phyloP scores from a whole-genome alignment of 2,888 invertebrate species.

The Rhyacophila evoluta region DNA sequence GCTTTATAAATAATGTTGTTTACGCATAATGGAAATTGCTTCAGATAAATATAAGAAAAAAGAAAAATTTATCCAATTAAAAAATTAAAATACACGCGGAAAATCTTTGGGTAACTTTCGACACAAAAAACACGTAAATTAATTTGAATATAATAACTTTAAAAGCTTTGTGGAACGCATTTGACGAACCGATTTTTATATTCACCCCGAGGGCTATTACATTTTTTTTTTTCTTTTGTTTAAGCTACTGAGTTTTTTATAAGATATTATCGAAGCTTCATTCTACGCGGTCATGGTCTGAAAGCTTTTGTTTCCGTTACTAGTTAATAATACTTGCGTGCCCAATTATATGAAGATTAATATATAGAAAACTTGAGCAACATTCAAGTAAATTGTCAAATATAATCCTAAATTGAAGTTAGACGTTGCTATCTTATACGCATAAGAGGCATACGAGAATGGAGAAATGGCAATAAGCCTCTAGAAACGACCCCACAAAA shows the following conservation, averaged over 20 bases:
- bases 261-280: neutral
- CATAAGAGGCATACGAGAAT: too few species aligned
- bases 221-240: neutral
- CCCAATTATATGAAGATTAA: neutral
- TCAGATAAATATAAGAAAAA: neutral
- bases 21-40: neutral
- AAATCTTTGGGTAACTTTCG: neutral
- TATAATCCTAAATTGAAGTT: neutral
- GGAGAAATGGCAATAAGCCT: neutral
- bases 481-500: neutral
- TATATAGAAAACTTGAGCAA: neutral
- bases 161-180: neutral
- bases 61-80: neutral
- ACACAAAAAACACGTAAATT: neutral
- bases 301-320: neutral
- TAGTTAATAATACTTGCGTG: neutral
- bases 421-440: neutral
- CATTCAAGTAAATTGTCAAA: neutral
- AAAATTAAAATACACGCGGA: neutral
- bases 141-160: slow-evolving; percentile 6
- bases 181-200: slow-evolving; percentile 9
- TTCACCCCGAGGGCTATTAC: neutral
- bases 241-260: neutral
- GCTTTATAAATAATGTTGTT: neutral
- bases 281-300: neutral